A percentile compares a stretch with the other conserved stretches of the same genome.
Evolutionary conservation across 2,888 invertebrate genomes (phyloP).

Genomic region (Drosophila pseudotalamancana): DNA sequence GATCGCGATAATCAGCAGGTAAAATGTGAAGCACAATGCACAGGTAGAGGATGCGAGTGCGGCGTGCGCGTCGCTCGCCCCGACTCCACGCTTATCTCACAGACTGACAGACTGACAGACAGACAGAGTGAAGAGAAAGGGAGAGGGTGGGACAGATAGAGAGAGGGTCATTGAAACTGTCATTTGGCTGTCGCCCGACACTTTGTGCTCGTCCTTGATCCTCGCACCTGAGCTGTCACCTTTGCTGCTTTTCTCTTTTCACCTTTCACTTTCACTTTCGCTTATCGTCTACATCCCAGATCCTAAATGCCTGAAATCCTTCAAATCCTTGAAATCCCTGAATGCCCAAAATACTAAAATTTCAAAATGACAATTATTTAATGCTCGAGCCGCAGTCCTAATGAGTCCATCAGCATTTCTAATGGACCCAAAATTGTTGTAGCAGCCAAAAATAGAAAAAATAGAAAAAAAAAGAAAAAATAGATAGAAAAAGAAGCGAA

Average conservation of each 20-base stretch:
- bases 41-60: slow-evolving; percentile 15
- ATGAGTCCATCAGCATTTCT: slow-evolving; percentile 43
- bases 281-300: slow-evolving; percentile 30
- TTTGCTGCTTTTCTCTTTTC: slow-evolving; percentile 24
- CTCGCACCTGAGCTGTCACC: slow-evolving; percentile 22
- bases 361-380: slow-evolving; percentile 20
- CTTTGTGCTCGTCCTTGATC: slow-evolving; percentile 29
- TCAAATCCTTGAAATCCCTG: neutral
- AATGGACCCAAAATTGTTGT: slow-evolving; percentile 35
- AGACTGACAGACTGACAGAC: slow-evolving; percentile 3
- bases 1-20: slow-evolving; percentile 18
- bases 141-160: slow-evolving; percentile 5
- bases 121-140: too few relatives aligned
- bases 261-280: slow-evolving; percentile 19
- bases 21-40: neutral
- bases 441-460: too few relatives aligned
- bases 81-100: slow-evolving; percentile 21
- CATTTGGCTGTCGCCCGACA: slow-evolving; percentile 23
- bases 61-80: slow-evolving; percentile 8
- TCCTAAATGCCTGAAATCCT: slow-evolving; percentile 12
- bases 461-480: neutral
- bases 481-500: neutral
- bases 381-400: slow-evolving; percentile 8
- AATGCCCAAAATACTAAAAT: slow-evolving; percentile 5
- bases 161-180: slow-evolving; percentile 6